A percentile compares a stretch with the other conserved stretches of the same genome.
These are phyloP conservation scores for Apomyelois bistriatella DNA, from an alignment of 2,888 invertebrate genomes.

Conservation along the genomic window DNA sequence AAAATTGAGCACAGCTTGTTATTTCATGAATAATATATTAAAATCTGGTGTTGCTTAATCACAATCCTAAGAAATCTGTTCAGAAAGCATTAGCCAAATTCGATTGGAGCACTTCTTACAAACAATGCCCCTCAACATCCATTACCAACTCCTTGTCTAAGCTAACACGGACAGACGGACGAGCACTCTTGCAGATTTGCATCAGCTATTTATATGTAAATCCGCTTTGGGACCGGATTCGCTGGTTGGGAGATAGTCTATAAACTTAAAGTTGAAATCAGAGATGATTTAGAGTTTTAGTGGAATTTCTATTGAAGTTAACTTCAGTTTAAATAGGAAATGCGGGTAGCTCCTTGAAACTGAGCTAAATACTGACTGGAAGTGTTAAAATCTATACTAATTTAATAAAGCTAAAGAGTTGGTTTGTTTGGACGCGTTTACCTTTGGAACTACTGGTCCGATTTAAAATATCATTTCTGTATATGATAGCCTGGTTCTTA, in stretches of 20 bases:
- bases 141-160: slow-evolving; percentile 4
- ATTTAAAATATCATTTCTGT: no score
- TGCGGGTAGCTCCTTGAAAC: no score
- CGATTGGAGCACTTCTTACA: neutral
- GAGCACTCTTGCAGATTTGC: slow-evolving; percentile 10
- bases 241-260: neutral
- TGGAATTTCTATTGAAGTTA: neutral
- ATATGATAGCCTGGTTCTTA: no score
- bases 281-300: neutral
- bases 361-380: no score
- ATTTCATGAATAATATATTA: no score
- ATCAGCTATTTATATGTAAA: slow-evolving; percentile 13
- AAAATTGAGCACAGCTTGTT: no score
- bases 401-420: no score
- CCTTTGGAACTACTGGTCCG: no score
- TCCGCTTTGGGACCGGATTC: neutral
- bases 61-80: neutral
- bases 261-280: neutral
- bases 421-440: no score
- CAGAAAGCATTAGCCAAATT: neutral
- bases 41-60: no score
- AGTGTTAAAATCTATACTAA: no score
- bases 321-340: no score
- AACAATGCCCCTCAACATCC: slow-evolving; percentile 1
- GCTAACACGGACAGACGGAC: slow-evolving; percentile 8